These are phyloP conservation scores for Phalacrocorax carbo DNA, from an alignment of 2,113 vertebrate genomes.

Conservation along the genomic window DNA sequence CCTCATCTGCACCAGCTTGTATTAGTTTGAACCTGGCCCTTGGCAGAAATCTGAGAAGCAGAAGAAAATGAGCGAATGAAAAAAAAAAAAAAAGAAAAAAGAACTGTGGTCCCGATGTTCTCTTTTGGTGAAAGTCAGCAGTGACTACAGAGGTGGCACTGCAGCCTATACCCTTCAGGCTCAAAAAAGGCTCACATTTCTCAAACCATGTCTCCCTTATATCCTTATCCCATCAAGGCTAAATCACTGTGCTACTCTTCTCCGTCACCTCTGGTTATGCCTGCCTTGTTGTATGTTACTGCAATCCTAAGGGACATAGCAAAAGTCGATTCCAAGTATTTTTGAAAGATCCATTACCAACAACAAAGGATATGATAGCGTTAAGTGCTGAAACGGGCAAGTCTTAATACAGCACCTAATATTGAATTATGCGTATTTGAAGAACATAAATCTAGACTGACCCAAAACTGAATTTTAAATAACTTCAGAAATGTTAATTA, in stretches of 20 bases:
- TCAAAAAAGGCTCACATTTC: neutral
- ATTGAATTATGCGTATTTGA: neutral
- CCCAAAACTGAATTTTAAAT: neutral
- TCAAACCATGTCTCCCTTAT: neutral
- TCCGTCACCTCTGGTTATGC: neutral
- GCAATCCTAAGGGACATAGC: neutral
- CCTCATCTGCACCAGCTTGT: neutral
- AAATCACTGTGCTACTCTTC: neutral
- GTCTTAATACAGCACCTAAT: neutral
- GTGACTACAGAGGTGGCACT: neutral
- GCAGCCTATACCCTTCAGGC: neutral
- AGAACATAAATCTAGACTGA: neutral
- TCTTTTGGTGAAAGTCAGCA: neutral
- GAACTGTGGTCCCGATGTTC: neutral
- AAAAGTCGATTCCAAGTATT: neutral
- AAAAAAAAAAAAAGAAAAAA: neutral
- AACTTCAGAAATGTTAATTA: constrained; percentile 26
- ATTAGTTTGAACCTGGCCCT: neutral
- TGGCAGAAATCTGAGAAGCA: neutral
- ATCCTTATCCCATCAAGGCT: neutral
- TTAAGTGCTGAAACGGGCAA: neutral
- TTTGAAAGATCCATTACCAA: constrained; percentile 20
- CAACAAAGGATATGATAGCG: neutral
- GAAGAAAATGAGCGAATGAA: neutral
- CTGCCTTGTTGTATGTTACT: neutral